phyloP scores from a whole-genome alignment of 2,797 vertebrate genomes.

The Phataginus tricuspis region DNA sequence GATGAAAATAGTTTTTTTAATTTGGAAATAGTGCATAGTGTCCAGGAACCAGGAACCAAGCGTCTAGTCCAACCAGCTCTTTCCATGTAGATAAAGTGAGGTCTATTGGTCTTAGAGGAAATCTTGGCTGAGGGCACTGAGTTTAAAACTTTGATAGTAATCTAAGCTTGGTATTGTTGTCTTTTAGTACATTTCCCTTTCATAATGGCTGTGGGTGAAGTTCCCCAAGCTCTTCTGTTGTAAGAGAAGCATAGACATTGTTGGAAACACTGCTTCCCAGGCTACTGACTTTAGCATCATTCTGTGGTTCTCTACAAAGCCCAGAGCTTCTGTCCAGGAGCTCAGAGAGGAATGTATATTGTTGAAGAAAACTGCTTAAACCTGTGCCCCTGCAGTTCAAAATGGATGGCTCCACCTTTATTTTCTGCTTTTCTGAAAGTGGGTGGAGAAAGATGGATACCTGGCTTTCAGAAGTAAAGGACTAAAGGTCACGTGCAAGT shows the following conservation, averaged over 20 bases:
- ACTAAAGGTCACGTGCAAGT: slow-evolving; percentile 37
- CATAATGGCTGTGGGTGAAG: background rate
- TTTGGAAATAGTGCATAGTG: background rate
- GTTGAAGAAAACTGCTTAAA: background rate
- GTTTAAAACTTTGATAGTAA: background rate
- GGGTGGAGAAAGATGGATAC: background rate
- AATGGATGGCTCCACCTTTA: slow-evolving; percentile 21
- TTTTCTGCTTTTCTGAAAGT: slow-evolving; percentile 50
- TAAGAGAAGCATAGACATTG: background rate
- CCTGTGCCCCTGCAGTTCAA: background rate
- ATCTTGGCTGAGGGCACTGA: background rate
- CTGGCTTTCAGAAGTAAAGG: slow-evolving; percentile 47
- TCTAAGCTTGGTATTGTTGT: background rate
- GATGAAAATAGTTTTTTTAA: background rate
- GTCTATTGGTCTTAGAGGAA: background rate
- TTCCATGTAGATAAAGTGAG: background rate
- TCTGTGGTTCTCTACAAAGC: background rate
- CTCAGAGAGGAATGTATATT: background rate
- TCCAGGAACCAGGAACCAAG: background rate
- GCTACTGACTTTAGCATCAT: background rate
- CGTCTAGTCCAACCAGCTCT: background rate
- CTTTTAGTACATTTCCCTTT: background rate
- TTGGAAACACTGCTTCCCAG: background rate
- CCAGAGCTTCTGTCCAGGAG: background rate
- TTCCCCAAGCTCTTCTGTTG: background rate